Percentiles rank a stretch among this genome's conserved stretches.
phyloP scores from a whole-genome alignment of 2,888 invertebrate genomes.

The Seira sanloemensis region DNA sequence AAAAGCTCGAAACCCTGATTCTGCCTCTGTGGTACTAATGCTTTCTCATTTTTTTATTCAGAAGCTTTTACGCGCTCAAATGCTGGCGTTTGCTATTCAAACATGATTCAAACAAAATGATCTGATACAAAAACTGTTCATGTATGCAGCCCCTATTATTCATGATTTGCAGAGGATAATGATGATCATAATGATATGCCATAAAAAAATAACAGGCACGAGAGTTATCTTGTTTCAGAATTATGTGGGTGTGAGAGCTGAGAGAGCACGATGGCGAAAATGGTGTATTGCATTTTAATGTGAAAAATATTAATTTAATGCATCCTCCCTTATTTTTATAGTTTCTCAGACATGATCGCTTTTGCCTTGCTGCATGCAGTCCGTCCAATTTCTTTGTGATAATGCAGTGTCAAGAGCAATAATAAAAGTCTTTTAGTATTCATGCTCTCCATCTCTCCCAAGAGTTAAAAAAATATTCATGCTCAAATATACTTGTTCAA shows the following conservation, averaged over 20 bases:
- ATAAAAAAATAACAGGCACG: neutral
- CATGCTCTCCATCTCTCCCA: too few relatives aligned
- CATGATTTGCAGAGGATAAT: neutral
- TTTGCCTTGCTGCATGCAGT: neutral
- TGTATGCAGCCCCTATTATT: too few relatives aligned
- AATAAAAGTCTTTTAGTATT: too few relatives aligned
- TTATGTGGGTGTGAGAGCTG: neutral
- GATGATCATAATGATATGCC: neutral
- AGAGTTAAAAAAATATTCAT: too few relatives aligned
- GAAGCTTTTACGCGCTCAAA: neutral
- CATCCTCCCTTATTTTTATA: too few relatives aligned
- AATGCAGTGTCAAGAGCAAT: neutral
- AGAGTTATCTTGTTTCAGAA: neutral
- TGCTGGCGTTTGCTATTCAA: neutral
- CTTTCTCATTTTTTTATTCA: slow-evolving; percentile 31
- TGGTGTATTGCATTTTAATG: too few relatives aligned
- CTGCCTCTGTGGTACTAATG: slow-evolving; percentile 36
- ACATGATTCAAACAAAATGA: neutral
- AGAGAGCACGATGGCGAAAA: neutral
- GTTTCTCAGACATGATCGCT: too few relatives aligned
- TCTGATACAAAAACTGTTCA: neutral
- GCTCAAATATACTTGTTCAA: too few relatives aligned
- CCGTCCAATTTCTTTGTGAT: neutral
- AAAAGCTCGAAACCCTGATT: neutral
- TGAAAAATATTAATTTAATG: too few relatives aligned